Percentiles rank a stretch among this genome's conserved stretches.
Evolutionary conservation across 1,140 invertebrate species (phyloP).

Genomic region (Oscheius sp.): DNA sequence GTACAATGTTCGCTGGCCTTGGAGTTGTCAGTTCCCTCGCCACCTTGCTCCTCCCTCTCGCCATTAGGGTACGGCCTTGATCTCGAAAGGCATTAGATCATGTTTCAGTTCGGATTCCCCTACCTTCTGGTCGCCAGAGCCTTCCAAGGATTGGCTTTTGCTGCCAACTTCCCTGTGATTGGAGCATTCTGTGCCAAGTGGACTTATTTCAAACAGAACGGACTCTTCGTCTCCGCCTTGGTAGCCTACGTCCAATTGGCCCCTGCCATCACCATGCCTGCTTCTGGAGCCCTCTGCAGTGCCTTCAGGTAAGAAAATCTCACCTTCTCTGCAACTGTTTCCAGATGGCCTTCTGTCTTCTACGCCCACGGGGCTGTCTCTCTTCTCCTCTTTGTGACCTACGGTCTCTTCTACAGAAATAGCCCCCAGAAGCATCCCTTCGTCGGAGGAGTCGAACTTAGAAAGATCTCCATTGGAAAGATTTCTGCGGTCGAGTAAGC

Average conservation of each 20-base stretch:
- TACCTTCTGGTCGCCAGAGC: conserved; percentile 37
- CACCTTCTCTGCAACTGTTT: no score
- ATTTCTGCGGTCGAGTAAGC: conserved; percentile 23
- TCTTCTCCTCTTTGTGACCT: conserved; percentile 49
- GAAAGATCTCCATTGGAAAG: conserved; percentile 57
- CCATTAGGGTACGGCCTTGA: conserved; percentile 33
- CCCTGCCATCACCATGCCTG: conserved; percentile 54
- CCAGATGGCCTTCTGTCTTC: conserved; percentile 56
- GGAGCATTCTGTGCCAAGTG: conserved; percentile 48
- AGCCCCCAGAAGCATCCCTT: conserved; percentile 58
- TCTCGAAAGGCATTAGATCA: not conserved
- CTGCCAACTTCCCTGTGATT: conserved; percentile 51
- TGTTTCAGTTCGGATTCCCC: conserved; percentile 40
- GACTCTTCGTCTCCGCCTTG: conserved; percentile 46
- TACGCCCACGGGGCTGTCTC: conserved; percentile 50
- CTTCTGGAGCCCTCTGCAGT: conserved; percentile 40
- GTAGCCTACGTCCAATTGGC: conserved; percentile 51
- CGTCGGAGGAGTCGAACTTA: conserved; percentile 50
- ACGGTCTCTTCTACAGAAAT: conserved; percentile 55
- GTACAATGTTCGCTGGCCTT: conserved; percentile 43
- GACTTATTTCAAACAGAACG: conserved; percentile 51
- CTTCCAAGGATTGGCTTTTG: conserved; percentile 49
- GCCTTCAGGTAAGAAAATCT: conserved; percentile 13
- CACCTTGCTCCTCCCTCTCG: conserved; percentile 40
- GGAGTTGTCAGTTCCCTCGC: conserved; percentile 45